These are phyloP conservation scores for Geopemphigus sp. DNA, from an alignment of 1,140 invertebrate genomes.

Conservation along the genomic window DNA sequence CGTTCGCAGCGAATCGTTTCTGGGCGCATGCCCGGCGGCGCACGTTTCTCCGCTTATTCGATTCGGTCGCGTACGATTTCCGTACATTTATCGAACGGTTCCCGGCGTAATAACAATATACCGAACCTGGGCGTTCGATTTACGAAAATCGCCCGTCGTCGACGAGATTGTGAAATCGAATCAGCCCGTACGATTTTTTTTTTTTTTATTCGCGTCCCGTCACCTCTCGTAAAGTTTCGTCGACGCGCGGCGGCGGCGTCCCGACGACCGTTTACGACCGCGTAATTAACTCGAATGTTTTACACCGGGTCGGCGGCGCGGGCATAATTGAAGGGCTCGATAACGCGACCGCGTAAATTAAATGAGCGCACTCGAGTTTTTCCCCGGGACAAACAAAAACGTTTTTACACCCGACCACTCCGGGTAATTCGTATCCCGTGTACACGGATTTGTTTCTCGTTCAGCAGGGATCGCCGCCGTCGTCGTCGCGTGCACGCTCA, in stretches of 20 bases:
- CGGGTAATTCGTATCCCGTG: neutral
- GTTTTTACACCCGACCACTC: neutral
- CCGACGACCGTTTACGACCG: neutral
- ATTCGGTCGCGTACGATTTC: no score
- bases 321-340: constrained; percentile 21
- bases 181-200: neutral
- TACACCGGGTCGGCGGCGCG: neutral
- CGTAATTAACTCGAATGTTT: neutral
- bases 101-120: no score
- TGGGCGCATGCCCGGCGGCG: no score
- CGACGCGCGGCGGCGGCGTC: neutral
- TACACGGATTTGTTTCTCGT: neutral
- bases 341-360: constrained; percentile 19
- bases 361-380: constrained; percentile 5
- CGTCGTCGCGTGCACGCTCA: neutral
- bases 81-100: no score
- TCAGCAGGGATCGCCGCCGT: no score
- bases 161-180: no score
- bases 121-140: no score
- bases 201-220: neutral
- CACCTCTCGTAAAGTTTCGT: constrained; percentile 11
- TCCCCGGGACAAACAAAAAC: constrained; percentile 9
- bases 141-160: no score
- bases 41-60: no score
- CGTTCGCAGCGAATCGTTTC: no score